Evolutionary conservation across 2,113 vertebrate species (phyloP).

Genomic region (Ivindomyrus marchei): DNA sequence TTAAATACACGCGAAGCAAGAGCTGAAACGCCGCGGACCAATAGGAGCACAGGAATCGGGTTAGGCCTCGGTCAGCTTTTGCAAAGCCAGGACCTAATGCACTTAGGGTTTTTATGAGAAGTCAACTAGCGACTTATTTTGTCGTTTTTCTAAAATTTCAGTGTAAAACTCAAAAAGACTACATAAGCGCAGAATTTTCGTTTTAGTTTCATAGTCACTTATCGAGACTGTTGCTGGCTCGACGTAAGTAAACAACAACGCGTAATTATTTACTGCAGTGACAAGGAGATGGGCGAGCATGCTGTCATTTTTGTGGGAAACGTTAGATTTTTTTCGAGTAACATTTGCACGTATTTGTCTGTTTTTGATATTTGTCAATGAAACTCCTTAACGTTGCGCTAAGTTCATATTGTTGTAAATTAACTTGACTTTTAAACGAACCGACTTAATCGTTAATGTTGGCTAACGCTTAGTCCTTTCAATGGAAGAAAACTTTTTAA

Average conservation of each 20-base stretch:
- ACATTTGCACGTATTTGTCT: background rate
- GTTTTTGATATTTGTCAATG: background rate
- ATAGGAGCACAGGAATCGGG: background rate
- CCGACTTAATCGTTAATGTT: background rate
- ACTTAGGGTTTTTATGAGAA: background rate
- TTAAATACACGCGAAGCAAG: background rate
- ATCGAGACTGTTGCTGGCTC: background rate
- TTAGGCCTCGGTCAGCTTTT: background rate
- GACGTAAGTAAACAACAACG: conserved; percentile 1
- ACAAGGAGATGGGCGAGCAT: background rate
- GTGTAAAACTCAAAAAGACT: background rate
- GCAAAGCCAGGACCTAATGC: background rate
- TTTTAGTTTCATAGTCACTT: background rate
- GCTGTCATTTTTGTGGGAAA: background rate
- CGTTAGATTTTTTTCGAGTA: background rate
- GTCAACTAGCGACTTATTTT: background rate
- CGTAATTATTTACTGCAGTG: background rate
- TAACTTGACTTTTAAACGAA: background rate
- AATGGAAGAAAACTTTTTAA: background rate
- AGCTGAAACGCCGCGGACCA: background rate
- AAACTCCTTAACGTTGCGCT: background rate
- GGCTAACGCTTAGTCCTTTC: background rate
- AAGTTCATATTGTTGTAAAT: background rate
- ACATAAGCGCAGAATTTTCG: no score
- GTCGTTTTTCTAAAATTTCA: background rate